Evolutionary conservation across 2,888 invertebrate genomes (phyloP).

Genomic region (Bombyx huttoni): DNA sequence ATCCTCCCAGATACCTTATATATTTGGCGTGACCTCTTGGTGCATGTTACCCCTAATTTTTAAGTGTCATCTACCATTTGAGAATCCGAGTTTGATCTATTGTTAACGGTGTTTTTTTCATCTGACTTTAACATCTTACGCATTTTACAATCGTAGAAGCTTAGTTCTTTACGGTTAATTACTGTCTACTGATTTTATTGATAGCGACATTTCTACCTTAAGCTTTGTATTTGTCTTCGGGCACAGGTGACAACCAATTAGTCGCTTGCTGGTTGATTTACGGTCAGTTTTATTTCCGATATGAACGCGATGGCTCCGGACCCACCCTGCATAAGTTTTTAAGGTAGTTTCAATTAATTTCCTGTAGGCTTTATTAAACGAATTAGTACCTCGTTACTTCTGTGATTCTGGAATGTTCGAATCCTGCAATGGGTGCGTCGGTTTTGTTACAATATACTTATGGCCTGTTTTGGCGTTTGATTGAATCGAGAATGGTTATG

Average conservation of each 20-base stretch:
- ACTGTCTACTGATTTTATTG: conserved; percentile 31
- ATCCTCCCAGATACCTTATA: conserved; percentile 54
- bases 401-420: conserved; percentile 3
- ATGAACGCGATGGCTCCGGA: conserved; percentile 32
- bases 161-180: conserved; percentile 41
- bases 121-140: conserved; percentile 30
- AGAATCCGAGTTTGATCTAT: conserved; percentile 25
- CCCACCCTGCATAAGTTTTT: conserved; percentile 24
- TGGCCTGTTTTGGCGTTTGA: conserved; percentile 14
- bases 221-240: conserved; percentile 55
- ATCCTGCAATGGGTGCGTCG: not conserved
- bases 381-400: conserved; percentile 5
- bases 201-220: conserved; percentile 28
- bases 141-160: conserved; percentile 47
- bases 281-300: conserved; percentile 26
- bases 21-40: conserved; percentile 73
- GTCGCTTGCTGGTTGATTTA: conserved; percentile 53
- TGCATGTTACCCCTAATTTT: conserved; percentile 60
- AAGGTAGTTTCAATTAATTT: conserved; percentile 30
- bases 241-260: conserved; percentile 43
- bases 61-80: conserved; percentile 37
- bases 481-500: conserved; percentile 1
- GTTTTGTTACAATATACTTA: not conserved
- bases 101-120: conserved; percentile 25
- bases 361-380: conserved; percentile 21